Evolutionary conservation across 2,888 invertebrate genomes (phyloP).

Genomic region (Caradrina clavipalpis): DNA sequence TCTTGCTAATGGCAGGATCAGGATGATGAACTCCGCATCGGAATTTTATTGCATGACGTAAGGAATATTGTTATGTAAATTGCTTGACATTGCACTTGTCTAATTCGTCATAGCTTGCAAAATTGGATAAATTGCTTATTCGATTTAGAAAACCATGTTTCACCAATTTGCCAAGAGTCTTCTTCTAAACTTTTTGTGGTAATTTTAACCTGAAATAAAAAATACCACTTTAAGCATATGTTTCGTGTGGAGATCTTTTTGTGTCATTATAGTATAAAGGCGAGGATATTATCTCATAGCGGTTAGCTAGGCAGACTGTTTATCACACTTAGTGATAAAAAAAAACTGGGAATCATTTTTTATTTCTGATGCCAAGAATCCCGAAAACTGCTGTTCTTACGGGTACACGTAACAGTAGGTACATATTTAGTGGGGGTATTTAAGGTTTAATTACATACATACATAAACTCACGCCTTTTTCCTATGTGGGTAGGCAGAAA

Average conservation of each 20-base stretch:
- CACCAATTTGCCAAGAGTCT: neutral
- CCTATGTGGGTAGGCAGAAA: too few relatives aligned
- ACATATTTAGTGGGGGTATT: too few relatives aligned
- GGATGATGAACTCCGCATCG: slow-evolving; percentile 58
- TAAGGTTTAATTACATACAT: too few relatives aligned
- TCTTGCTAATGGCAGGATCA: slow-evolving; percentile 58
- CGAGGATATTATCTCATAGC: neutral
- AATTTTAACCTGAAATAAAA: slow-evolving; percentile 13
- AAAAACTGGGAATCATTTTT: too few relatives aligned
- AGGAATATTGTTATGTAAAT: slow-evolving; percentile 55
- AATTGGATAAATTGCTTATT: slow-evolving; percentile 6
- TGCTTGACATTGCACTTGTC: slow-evolving; percentile 37
- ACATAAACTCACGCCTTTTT: too few relatives aligned
- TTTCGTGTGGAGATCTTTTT: too few relatives aligned
- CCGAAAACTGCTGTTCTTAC: too few relatives aligned
- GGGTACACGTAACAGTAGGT: too few relatives aligned
- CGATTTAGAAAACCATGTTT: slow-evolving; percentile 22
- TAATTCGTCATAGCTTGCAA: slow-evolving; percentile 41
- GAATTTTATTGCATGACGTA: slow-evolving; percentile 52
- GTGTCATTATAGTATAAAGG: neutral
- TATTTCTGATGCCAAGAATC: too few relatives aligned
- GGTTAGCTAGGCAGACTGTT: neutral
- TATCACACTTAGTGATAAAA: too few relatives aligned
- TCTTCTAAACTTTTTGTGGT: neutral
- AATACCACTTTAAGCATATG: too few relatives aligned